phyloP scores from a whole-genome alignment of 2,888 invertebrate species.

The Callyntrura guangdongensis region DNA sequence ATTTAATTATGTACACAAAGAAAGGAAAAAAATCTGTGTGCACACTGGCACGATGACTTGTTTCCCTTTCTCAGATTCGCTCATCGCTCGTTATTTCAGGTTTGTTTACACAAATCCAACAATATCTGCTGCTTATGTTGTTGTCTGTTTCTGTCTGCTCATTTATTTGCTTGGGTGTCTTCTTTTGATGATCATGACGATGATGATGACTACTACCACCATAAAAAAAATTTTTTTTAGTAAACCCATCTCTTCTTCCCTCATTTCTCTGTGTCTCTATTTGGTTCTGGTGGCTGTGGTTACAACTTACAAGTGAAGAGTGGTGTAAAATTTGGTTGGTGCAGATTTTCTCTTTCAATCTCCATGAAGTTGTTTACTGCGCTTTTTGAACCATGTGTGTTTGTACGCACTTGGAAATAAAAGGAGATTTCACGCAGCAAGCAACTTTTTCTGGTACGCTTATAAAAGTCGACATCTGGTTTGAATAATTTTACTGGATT shows the following conservation, averaged over 20 bases:
- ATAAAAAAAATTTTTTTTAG: slow-evolving; percentile 21
- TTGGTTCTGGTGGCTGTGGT: background rate
- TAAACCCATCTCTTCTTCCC: slow-evolving; percentile 18
- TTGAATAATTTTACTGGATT: slow-evolving; percentile 54
- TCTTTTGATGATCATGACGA: background rate
- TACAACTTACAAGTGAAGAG: background rate
- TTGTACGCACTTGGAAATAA: background rate
- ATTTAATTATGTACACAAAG: slow-evolving; percentile 23
- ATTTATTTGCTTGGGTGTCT: slow-evolving; percentile 31
- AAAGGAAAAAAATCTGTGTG: background rate
- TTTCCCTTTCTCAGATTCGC: slow-evolving; percentile 9
- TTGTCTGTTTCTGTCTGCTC: slow-evolving; percentile 20
- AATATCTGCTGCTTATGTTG: slow-evolving; percentile 12
- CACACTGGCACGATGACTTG: background rate
- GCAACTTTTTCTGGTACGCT: background rate
- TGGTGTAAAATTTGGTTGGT: background rate
- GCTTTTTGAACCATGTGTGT: background rate
- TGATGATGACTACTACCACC: background rate
- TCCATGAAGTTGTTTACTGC: slow-evolving; percentile 35
- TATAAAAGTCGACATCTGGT: slow-evolving; percentile 61
- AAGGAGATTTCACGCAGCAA: slow-evolving; percentile 39
- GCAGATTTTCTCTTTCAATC: background rate
- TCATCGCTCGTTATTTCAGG: slow-evolving; percentile 32
- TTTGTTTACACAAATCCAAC: slow-evolving; percentile 37
- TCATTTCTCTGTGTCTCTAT: too few relatives aligned